A percentile compares a stretch with the other conserved stretches of the same genome.
Conservation (phyloP, 1,140 invertebrate species). For the Hylyphantes graminicola region DNA sequence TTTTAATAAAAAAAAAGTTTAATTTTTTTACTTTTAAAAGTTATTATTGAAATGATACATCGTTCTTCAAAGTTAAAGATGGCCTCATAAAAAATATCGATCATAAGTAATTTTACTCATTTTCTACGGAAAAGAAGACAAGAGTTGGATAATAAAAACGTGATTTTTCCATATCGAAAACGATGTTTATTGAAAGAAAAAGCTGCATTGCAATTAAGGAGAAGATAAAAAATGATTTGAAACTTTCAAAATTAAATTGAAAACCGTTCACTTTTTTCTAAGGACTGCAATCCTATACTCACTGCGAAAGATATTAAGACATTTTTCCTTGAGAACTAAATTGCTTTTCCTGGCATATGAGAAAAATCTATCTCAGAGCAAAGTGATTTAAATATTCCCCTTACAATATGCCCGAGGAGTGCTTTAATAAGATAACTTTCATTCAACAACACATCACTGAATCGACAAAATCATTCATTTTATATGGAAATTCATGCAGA, state of each 20-base stretch:
- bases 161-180: neutral
- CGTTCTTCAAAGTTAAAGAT: too few relatives aligned
- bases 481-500: slow-evolving; percentile 34
- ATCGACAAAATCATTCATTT: slow-evolving; percentile 9
- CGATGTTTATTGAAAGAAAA: slow-evolving; percentile 4
- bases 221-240: neutral
- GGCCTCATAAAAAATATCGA: too few relatives aligned
- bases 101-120: too few relatives aligned
- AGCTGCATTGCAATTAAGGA: neutral
- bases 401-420: neutral
- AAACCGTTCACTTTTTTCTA: slow-evolving; percentile 7
- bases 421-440: slow-evolving; percentile 28
- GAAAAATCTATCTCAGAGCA: slow-evolving; percentile 4
- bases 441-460: slow-evolving; percentile 12
- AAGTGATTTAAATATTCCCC: slow-evolving; percentile 29
- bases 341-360: slow-evolving; percentile 1
- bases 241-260: slow-evolving; percentile 26
- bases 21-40: too few relatives aligned
- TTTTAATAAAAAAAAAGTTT: too few relatives aligned
- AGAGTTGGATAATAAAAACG: too few relatives aligned
- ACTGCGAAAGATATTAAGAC: neutral
- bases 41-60: too few relatives aligned
- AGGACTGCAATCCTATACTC: neutral
- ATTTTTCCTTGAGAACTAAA: neutral
- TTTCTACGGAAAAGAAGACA: too few relatives aligned